A percentile compares a stretch with the other conserved stretches of the same genome.
Evolutionary conservation across 2,113 vertebrate genomes (phyloP).

Genomic region (Cyprichromis sp.): DNA sequence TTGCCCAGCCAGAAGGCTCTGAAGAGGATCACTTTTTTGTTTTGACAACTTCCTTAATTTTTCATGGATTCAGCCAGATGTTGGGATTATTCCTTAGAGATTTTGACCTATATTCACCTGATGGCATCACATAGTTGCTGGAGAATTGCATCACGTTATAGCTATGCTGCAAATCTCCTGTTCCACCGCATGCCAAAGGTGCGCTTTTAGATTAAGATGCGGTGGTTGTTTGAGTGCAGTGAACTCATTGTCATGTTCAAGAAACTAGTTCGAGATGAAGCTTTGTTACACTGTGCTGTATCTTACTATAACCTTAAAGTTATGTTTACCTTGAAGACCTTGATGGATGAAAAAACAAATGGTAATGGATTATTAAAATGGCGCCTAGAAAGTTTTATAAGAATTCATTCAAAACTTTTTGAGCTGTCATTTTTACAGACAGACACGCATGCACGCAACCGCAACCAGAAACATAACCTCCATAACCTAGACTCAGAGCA

Average conservation of each 20-base stretch:
- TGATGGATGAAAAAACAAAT: not conserved
- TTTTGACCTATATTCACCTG: not conserved
- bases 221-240: not conserved
- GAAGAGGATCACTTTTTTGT: not conserved
- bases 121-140: not conserved
- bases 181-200: not conserved
- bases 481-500: not conserved
- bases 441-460: fast-evolving
- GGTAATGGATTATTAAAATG: not conserved
- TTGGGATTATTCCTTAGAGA: not conserved
- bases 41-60: not conserved
- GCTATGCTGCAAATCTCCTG: not conserved
- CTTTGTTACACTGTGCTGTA: not conserved
- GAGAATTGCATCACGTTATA: not conserved
- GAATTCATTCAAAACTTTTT: not conserved
- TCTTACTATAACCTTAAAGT: not conserved
- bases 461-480: not conserved
- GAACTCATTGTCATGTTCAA: not conserved
- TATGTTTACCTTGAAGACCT: not conserved
- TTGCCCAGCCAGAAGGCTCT: not conserved
- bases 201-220: fast-evolving
- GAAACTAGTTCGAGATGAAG: not conserved
- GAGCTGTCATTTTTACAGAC: not conserved
- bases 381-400: not conserved
- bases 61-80: not conserved